Conservation (phyloP, 2,888 invertebrate species). For the Agrenia bidenticulata region DNA sequence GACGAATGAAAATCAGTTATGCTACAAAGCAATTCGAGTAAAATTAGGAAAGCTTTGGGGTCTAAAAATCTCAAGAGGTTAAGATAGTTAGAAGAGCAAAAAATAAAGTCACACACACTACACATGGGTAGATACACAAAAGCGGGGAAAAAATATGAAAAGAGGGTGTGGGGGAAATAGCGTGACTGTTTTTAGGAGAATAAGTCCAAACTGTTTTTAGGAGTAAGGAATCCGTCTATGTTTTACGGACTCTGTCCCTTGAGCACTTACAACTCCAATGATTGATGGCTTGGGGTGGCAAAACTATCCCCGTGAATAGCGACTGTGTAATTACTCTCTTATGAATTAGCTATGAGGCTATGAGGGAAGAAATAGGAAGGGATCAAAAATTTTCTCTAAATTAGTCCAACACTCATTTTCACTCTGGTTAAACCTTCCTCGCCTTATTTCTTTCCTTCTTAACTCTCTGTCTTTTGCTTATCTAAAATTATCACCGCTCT, state of each 20-base stretch:
- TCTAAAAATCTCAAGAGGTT: conserved; percentile 38
- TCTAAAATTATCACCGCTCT: not conserved
- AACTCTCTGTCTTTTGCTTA: not conserved
- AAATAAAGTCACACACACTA: conserved; percentile 17
- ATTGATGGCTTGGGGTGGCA: conserved; percentile 43
- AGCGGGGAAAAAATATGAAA: conserved; percentile 21
- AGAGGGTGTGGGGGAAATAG: conserved; percentile 14
- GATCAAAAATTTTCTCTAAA: conserved; percentile 18
- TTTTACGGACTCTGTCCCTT: conserved; percentile 25
- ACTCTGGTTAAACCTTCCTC: conserved; percentile 23
- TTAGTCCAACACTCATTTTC: conserved; percentile 27
- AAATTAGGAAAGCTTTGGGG: conserved; percentile 26
- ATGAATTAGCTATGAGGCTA: conserved; percentile 41
- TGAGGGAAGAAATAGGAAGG: not conserved
- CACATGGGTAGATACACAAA: too few species aligned
- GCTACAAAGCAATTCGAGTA: conserved; percentile 30
- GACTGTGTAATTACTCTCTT: conserved; percentile 39
- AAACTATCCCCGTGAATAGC: conserved; percentile 25
- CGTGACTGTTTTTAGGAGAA: conserved; percentile 41
- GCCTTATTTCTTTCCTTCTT: conserved; percentile 12
- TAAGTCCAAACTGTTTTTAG: conserved; percentile 33
- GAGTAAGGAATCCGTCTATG: not conserved
- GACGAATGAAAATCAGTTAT: conserved; percentile 34
- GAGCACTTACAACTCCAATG: conserved; percentile 40
- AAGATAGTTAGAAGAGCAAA: conserved; percentile 27